phyloP scores from a whole-genome alignment of 2,113 vertebrate species.

The Microtus oregoni region DNA sequence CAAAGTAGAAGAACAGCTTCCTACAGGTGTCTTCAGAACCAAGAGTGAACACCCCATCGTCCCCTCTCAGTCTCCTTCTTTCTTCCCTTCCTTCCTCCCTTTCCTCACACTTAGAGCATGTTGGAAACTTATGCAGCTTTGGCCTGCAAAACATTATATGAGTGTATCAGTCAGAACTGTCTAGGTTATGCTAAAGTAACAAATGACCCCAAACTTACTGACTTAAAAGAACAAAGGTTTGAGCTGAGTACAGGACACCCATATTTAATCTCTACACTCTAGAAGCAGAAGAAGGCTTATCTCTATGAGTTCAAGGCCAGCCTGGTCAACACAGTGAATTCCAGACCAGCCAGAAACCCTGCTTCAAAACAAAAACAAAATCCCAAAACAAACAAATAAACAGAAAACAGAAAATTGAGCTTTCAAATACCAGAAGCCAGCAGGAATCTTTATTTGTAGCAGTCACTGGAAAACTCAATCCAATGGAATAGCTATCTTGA shows the following conservation, averaged over 20 bases:
- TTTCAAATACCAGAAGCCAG: slow-evolving; percentile 4
- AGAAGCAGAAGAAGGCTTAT: not conserved
- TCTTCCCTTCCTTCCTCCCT: not conserved
- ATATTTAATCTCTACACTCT: not conserved
- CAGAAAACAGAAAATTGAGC: not conserved
- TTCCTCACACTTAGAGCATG: not conserved
- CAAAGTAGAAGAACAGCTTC: slow-evolving; percentile 7
- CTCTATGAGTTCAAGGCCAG: not conserved
- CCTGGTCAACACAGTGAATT: not conserved
- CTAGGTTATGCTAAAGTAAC: not conserved
- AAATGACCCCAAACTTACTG: slow-evolving; percentile 32
- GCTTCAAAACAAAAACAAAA: not conserved
- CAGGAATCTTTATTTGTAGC: not conserved
- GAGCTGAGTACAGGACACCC: not conserved
- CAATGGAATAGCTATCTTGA: not conserved
- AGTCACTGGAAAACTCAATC: not conserved
- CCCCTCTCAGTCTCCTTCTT: not conserved
- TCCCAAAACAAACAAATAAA: not conserved
- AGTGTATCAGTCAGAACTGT: slow-evolving; percentile 12
- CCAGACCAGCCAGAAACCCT: not conserved
- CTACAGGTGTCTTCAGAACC: not conserved
- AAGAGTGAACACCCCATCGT: not conserved
- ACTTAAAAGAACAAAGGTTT: slow-evolving; percentile 15
- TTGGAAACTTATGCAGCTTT: not conserved
- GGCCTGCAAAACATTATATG: not conserved